phyloP scores from a whole-genome alignment of 2,888 invertebrate species.

The Microplitis manilae region DNA sequence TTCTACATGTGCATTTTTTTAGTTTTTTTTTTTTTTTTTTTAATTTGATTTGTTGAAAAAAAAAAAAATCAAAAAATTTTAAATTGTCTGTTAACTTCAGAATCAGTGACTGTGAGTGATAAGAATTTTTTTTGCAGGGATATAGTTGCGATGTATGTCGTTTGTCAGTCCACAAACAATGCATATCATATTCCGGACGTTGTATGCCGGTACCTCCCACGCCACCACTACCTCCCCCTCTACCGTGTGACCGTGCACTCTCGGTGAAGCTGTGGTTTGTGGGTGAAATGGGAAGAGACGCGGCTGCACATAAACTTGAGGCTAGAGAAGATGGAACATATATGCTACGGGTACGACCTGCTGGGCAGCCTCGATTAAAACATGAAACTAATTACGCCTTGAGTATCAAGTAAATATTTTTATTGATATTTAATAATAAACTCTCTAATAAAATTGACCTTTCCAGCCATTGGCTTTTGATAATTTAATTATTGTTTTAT shows the following conservation, averaged over 20 bases:
- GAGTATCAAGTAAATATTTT: conserved; percentile 82
- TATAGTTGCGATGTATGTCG: conserved; percentile 89
- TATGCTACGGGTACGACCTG: conserved; percentile 84
- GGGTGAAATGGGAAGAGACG: conserved; percentile 89
- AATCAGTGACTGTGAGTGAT: background rate
- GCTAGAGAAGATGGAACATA: conserved; percentile 89
- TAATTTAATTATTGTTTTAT: conserved; percentile 28
- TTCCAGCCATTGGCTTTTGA: background rate
- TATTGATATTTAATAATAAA: conserved; percentile 12
- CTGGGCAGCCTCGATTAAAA: conserved; percentile 76
- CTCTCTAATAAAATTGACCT: background rate
- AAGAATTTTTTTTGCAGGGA: conserved; percentile 75
- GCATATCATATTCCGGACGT: conserved; percentile 85
- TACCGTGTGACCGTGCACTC: conserved; percentile 75
- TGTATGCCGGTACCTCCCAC: conserved; percentile 78
- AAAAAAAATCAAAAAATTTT: background rate
- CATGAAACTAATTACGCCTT: conserved; percentile 85
- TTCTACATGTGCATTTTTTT: too few relatives aligned
- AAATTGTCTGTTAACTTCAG: background rate
- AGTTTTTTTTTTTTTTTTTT: too few relatives aligned
- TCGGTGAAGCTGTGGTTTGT: conserved; percentile 80
- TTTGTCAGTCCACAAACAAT: conserved; percentile 89
- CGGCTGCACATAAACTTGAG: conserved; percentile 83
- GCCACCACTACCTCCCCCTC: conserved; percentile 74
- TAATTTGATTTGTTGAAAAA: too few relatives aligned